phyloP scores from a whole-genome alignment of 2,797 vertebrate genomes.

The Intellagama lesueurii region DNA sequence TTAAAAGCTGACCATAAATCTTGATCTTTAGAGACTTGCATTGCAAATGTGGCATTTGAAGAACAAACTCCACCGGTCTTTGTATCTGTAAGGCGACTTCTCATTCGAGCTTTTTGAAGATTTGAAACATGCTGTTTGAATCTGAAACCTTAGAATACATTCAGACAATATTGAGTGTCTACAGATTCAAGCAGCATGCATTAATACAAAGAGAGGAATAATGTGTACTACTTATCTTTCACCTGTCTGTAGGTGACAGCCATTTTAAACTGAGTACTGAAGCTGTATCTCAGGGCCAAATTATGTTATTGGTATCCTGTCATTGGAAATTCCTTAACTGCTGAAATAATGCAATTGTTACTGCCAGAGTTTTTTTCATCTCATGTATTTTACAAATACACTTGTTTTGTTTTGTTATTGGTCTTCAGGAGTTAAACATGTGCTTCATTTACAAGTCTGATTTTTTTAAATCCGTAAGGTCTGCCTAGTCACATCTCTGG shows the following conservation, averaged over 20 bases:
- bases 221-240: neutral
- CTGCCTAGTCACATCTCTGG: no score
- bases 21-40: slow-evolving; percentile 46
- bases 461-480: no score
- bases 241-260: neutral
- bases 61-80: slow-evolving; percentile 10
- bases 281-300: no score
- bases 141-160: neutral
- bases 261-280: neutral
- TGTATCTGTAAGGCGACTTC: slow-evolving; percentile 8
- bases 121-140: neutral
- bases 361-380: no score
- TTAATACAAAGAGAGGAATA: neutral
- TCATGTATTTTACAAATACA: no score
- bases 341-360: no score
- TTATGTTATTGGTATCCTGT: no score
- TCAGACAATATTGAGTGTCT: neutral
- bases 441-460: no score
- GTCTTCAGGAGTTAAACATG: no score
- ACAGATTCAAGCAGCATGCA: neutral
- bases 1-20: slow-evolving; percentile 47
- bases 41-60: slow-evolving; percentile 45
- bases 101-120: slow-evolving; percentile 24
- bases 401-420: no score
- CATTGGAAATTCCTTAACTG: no score